Percentiles rank a stretch among this genome's conserved stretches.
phyloP scores from a whole-genome alignment of 2,888 invertebrate genomes.

The Zaprionus obscuricornis region DNA sequence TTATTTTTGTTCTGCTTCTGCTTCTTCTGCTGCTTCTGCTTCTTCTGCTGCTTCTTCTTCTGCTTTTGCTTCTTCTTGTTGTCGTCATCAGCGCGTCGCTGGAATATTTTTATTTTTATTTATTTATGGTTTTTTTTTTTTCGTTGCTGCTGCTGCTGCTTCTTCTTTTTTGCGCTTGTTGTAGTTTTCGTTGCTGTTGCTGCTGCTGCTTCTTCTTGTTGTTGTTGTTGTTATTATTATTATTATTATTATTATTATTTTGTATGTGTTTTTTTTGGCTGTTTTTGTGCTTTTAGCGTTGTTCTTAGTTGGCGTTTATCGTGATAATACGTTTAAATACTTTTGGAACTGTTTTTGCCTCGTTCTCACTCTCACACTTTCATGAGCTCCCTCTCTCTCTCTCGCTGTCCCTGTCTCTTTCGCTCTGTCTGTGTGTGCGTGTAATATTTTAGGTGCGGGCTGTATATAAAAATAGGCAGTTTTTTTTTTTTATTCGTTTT shows the following conservation, averaged over 20 bases:
- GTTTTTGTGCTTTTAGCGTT: slow-evolving; percentile 7
- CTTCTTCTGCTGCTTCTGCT: slow-evolving; percentile 1
- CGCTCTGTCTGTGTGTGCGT: neutral
- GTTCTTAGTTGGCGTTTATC: slow-evolving; percentile 34
- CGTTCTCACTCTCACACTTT: neutral
- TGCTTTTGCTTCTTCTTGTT: slow-evolving; percentile 5
- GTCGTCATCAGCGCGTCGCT: slow-evolving; percentile 37
- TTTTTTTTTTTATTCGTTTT: slow-evolving; percentile 21
- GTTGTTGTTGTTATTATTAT: neutral
- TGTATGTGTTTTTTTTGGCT: neutral
- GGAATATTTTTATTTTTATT: slow-evolving; percentile 34
- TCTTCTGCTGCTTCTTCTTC: slow-evolving; percentile 1
- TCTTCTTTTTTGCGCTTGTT: no score
- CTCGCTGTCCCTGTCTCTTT: slow-evolving; percentile 1
- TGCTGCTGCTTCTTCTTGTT: no score
- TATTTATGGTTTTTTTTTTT: slow-evolving; percentile 25
- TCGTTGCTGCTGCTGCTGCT: no score
- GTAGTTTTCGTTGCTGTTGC: no score
- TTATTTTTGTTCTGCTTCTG: slow-evolving; percentile 11
- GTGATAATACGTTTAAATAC: slow-evolving; percentile 43
- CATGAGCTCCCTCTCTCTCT: neutral
- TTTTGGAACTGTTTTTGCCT: slow-evolving; percentile 18
- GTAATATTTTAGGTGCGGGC: slow-evolving; percentile 18
- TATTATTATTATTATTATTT: slow-evolving; percentile 3
- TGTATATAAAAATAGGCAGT: slow-evolving; percentile 42